A percentile compares a stretch with the other conserved stretches of the same genome.
Evolutionary conservation across 2,797 vertebrate species (phyloP).

Genomic region (Hipposideros larvatus): DNA sequence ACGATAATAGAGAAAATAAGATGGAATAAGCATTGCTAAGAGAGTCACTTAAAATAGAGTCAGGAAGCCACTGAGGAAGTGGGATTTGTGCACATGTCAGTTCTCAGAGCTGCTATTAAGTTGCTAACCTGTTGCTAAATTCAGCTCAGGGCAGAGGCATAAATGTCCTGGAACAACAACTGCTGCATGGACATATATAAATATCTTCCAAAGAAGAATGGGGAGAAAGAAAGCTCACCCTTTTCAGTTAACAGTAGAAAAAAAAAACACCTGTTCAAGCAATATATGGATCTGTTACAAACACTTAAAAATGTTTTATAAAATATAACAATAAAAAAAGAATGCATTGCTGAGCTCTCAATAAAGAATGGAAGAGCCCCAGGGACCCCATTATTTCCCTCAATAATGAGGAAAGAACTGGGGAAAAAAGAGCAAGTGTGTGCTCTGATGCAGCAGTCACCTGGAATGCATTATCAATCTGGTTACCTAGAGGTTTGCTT

Average conservation of each 20-base stretch:
- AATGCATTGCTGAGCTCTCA: background rate
- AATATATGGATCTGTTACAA: background rate
- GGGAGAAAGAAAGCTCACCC: background rate
- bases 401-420: background rate
- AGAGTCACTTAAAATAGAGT: no score
- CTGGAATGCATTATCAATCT: background rate
- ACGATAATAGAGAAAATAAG: no score
- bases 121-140: no score
- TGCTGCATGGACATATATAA: background rate
- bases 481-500: background rate
- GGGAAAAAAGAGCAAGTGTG: background rate
- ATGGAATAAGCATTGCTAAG: no score
- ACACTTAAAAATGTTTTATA: slow-evolving; percentile 1
- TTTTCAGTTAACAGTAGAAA: background rate
- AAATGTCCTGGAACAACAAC: no score
- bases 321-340: slow-evolving; percentile 34
- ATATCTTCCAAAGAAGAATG: background rate
- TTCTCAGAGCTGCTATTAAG: no score
- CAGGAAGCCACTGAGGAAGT: no score
- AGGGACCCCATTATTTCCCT: background rate
- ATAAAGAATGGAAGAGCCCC: background rate
- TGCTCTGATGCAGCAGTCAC: background rate
- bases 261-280: background rate
- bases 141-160: no score
- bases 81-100: no score